Evolutionary conservation across 1,140 invertebrate species (phyloP), one percentile per base, ranked within the genome.

Genomic region (Aphidius gifuensis): DNA sequence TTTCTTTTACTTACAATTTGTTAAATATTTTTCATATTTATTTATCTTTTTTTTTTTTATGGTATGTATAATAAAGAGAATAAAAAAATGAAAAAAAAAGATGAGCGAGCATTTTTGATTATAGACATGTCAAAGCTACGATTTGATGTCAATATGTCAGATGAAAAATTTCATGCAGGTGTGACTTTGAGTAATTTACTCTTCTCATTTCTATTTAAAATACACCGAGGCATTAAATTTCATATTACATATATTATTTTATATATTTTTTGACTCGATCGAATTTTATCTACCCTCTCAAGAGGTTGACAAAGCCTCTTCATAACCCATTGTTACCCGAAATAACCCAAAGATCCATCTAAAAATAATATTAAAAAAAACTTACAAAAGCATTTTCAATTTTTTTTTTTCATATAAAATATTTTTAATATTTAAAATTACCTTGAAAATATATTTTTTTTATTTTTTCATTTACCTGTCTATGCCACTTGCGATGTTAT

Each of bases 91-190:
- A 32, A 32, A 32, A 32, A 32, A 32, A 32, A 32, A 32, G 23
- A 32, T 32, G 23, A 32, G 23, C 23, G 23, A 32, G 23, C 23
- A 32, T 32, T 32, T 32, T 32, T 32, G 23, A 32, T 32, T 32
- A 32, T 32, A 32, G 23, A 32, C 23, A 32, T 32, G 23, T 32
- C 23, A 32, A 32, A 32, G 2, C 23, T 4, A 32, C 23, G 23
- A 32, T 32, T 32, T 32, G 23, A 32, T 32, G 23, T 32, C 23
- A 32, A 32, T 32, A 32, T 44, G 43, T 11, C 7, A 8, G 7
- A 44, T 44, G 43, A 44, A 44, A 44, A 44, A 55, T 55, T 55
- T 55, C 40, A 55, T 40, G 53, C 53, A 55, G 53, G 53, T 55
- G 53, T 55, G 53, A 55, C 43, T 55, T 40, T n/a, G 6, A 11